Evolutionary conservation across 2,113 vertebrate species (phyloP).

Genomic region (Ptychochromis oligacanthus): DNA sequence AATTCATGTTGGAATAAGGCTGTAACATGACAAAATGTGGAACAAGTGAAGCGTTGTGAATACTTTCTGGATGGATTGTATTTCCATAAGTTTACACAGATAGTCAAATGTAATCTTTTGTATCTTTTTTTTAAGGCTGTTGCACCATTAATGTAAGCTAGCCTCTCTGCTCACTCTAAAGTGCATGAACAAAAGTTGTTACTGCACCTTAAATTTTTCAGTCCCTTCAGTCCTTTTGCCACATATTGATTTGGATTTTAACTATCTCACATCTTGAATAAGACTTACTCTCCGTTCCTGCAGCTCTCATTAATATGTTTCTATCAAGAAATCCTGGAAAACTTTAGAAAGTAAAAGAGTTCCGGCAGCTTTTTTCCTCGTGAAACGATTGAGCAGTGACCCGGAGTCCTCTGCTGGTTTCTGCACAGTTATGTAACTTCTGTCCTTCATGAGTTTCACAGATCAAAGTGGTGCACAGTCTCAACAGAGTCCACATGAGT

Average conservation of each 20-base stretch:
- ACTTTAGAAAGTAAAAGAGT: neutral
- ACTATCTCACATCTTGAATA: neutral
- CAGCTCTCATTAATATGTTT: neutral
- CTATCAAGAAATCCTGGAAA: neutral
- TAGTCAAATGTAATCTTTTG: no score
- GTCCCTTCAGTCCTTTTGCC: neutral
- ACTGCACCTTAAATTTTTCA: neutral
- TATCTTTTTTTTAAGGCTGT: neutral
- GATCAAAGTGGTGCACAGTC: neutral
- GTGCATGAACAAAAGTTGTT: neutral
- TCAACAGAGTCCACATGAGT: neutral
- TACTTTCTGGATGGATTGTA: no score
- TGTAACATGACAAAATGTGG: no score
- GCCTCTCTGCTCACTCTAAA: neutral
- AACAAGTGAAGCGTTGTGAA: no score
- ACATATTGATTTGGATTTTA: neutral
- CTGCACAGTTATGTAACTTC: neutral
- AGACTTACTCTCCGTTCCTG: neutral
- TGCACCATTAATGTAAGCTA: neutral
- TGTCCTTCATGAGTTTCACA: conserved; percentile 1
- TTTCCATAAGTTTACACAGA: no score
- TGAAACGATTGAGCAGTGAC: neutral
- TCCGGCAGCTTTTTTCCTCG: neutral
- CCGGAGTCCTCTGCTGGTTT: neutral
- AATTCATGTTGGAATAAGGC: no score